These are phyloP conservation scores for Athalia rosae DNA, from an alignment of 2,888 invertebrate species.

Conservation along the genomic window DNA sequence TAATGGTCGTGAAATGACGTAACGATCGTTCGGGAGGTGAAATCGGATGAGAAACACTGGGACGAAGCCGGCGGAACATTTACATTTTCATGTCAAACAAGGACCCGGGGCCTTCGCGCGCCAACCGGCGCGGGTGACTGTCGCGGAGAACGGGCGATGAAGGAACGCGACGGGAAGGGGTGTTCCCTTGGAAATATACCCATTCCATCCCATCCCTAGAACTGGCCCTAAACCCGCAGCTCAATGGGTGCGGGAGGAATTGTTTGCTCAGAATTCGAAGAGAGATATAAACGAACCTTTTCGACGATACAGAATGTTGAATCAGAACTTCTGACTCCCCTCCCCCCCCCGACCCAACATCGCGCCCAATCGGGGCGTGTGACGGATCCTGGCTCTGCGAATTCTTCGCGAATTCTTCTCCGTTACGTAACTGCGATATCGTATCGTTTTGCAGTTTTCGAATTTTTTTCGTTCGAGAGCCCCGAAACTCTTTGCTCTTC, in stretches of 20 bases:
- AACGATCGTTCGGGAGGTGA: background rate
- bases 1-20: background rate
- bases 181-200: conserved; percentile 34
- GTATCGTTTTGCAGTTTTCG: too few relatives aligned
- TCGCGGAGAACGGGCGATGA: conserved; percentile 19
- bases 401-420: too few relatives aligned
- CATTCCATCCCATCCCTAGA: conserved; percentile 8
- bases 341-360: background rate
- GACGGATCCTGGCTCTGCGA: too few relatives aligned
- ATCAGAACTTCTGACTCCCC: conserved; percentile 6
- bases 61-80: conserved; percentile 65
- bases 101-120: conserved; percentile 60
- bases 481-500: too few relatives aligned
- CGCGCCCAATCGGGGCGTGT: background rate
- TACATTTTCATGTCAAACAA: conserved; percentile 70
- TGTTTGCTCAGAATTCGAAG: conserved; percentile 44
- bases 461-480: too few relatives aligned
- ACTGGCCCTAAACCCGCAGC: conserved; percentile 33
- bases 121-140: conserved; percentile 29
- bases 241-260: conserved; percentile 36
- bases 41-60: conserved; percentile 29
- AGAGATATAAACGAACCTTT: background rate
- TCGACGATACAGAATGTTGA: conserved; percentile 18
- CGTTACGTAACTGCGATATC: too few relatives aligned
- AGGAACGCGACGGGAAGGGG: conserved; percentile 30